phyloP scores from a whole-genome alignment of 2,113 vertebrate genomes.

The Taxidea taxus region DNA sequence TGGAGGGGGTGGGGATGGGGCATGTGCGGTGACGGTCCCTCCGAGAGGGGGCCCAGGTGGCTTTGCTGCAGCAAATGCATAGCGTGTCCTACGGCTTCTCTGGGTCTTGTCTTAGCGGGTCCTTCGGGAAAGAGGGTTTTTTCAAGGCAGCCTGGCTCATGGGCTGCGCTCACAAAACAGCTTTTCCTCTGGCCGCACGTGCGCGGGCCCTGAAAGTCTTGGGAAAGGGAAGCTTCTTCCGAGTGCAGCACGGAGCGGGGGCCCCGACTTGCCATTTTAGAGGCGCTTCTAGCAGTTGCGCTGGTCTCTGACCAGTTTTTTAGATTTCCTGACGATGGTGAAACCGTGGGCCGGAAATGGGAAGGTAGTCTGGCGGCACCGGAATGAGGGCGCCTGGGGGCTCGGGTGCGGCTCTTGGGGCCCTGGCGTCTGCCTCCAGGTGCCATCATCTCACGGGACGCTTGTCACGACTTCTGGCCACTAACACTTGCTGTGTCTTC shows the following conservation, averaged over 20 bases:
- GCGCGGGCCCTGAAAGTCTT: neutral
- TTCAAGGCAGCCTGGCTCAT: neutral
- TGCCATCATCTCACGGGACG: fast-evolving
- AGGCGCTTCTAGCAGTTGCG: neutral
- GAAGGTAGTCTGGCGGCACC: neutral
- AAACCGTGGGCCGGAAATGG: too few relatives aligned
- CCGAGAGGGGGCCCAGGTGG: neutral
- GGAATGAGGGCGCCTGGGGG: neutral
- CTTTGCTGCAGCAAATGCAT: fast-evolving
- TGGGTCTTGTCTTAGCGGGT: fast-evolving
- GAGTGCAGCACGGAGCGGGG: neutral
- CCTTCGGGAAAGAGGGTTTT: neutral
- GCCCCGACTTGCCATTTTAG: neutral
- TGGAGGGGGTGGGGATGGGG: fast-evolving
- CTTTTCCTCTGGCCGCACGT: fast-evolving
- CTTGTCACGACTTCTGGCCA: fast-evolving
- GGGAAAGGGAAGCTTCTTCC: neutral
- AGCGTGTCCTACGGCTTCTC: fast-evolving
- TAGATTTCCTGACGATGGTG: fast-evolving
- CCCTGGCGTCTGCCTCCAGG: fast-evolving
- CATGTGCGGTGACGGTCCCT: fast-evolving
- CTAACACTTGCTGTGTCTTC: fast-evolving
- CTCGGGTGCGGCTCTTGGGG: fast-evolving
- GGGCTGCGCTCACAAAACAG: too few relatives aligned
- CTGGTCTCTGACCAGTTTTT: neutral